phyloP scores from a whole-genome alignment of 2,797 vertebrate genomes.

The Peromyscus attwateri region DNA sequence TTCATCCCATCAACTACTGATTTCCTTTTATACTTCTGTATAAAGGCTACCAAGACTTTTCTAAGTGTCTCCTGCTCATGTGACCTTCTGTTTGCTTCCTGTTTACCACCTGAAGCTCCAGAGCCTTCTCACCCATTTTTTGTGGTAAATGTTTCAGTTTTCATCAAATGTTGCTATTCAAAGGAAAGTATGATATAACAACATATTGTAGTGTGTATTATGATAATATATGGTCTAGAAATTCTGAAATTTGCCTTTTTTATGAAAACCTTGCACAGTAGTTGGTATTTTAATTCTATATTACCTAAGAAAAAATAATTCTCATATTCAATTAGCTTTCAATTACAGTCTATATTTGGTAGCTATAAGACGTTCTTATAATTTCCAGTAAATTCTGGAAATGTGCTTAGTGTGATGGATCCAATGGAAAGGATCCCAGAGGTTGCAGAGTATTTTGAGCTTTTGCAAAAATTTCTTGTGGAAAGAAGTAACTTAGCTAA shows the following conservation, averaged over 20 bases:
- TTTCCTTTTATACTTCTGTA: not conserved
- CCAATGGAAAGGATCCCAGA: not conserved
- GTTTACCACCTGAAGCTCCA: not conserved
- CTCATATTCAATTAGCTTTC: constrained; percentile 42
- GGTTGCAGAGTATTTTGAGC: constrained; percentile 41
- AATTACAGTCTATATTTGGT: not conserved
- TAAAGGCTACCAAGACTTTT: not conserved
- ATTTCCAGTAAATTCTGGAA: not conserved
- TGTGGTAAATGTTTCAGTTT: not conserved
- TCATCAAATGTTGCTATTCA: not conserved
- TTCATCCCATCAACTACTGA: not conserved
- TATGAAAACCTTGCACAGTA: not conserved
- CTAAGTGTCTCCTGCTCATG: not conserved
- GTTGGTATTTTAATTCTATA: constrained; percentile 11
- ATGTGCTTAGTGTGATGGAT: not conserved
- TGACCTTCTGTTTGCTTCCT: not conserved
- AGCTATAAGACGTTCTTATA: not conserved
- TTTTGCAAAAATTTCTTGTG: constrained; percentile 35
- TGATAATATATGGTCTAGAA: not conserved
- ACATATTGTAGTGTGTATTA: not conserved
- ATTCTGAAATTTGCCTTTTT: not conserved
- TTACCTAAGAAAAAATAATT: constrained; percentile 51
- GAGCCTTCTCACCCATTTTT: not conserved
- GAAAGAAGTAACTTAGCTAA: constrained; percentile 61
- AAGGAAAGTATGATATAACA: not conserved